phyloP scores from a whole-genome alignment of 92 coral and sea anemone species.

The Actinernus sp. region DNA sequence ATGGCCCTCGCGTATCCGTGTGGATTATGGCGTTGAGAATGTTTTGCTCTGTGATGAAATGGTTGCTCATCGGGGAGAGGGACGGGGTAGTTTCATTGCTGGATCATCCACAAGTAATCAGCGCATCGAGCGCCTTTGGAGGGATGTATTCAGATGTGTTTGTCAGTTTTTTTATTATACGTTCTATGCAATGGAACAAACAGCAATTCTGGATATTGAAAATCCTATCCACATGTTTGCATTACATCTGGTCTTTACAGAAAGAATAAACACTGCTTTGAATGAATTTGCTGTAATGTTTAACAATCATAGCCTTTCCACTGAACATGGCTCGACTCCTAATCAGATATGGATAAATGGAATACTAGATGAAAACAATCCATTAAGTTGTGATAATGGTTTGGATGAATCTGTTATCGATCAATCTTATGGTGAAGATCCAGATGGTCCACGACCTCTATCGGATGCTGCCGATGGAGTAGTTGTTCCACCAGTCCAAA shows the following conservation, averaged over 20 bases:
- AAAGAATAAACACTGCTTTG: conserved; percentile 41
- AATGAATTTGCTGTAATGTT: conserved; percentile 42
- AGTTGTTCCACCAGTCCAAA: conserved; percentile 49
- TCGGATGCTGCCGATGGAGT: conserved; percentile 50
- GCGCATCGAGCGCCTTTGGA: conserved; percentile 75
- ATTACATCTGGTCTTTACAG: conserved; percentile 26
- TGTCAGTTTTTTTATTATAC: conserved; percentile 4
- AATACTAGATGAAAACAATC: conserved; percentile 43
- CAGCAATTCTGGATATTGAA: conserved; percentile 6
- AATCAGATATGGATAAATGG: conserved; percentile 59
- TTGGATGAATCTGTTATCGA: conserved; percentile 24
- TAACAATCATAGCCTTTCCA: conserved; percentile 48
- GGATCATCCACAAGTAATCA: conserved; percentile 81
- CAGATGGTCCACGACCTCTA: conserved; percentile 61
- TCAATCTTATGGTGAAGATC: conserved; percentile 65
- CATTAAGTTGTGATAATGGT: conserved; percentile 14
- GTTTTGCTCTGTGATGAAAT: conserved; percentile 75
- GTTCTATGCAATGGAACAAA: conserved; percentile 19
- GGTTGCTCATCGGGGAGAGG: conserved; percentile 59
- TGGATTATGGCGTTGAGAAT: conserved; percentile 79
- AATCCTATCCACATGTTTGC: conserved; percentile 19
- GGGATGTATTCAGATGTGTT: conserved; percentile 73
- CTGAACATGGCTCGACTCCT: conserved; percentile 44
- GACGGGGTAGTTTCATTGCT: conserved; percentile 75
- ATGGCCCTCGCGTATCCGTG: conserved; percentile 82